These are phyloP conservation scores for Hoplodrina blanda DNA, from an alignment of 2,888 invertebrate genomes.

Conservation along the genomic window DNA sequence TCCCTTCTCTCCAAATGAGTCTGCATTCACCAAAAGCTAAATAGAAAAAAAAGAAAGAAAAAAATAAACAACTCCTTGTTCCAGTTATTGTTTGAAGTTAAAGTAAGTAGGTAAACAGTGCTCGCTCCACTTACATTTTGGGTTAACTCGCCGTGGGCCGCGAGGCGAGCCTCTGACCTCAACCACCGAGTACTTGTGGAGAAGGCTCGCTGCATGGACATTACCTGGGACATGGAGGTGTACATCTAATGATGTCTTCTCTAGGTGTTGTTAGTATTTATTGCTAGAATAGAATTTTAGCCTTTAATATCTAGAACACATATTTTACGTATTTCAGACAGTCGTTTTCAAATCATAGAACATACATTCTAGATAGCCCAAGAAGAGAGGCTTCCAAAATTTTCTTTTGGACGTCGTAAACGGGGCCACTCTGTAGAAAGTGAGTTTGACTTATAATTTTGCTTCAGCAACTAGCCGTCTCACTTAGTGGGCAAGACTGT, in stretches of 20 bases:
- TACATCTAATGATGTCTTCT: too few species aligned
- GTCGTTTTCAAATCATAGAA: too few species aligned
- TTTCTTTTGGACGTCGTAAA: too few species aligned
- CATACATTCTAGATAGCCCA: too few species aligned
- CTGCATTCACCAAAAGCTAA: slow-evolving; percentile 1
- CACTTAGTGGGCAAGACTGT: too few species aligned
- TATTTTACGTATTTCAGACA: too few species aligned
- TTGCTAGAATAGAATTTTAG: too few species aligned
- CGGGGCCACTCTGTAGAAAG: neutral
- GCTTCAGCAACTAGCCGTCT: neutral
- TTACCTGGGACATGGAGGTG: too few species aligned
- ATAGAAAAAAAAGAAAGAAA: slow-evolving; percentile 5
- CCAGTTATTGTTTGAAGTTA: slow-evolving; percentile 37
- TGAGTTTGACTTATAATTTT: neutral
- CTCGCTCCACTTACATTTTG: slow-evolving; percentile 63
- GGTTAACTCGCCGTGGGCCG: slow-evolving; percentile 38
- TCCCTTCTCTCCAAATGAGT: neutral
- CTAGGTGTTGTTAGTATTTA: too few species aligned
- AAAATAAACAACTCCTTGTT: slow-evolving; percentile 49
- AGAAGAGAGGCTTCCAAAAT: too few species aligned
- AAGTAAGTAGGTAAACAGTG: slow-evolving; percentile 48
- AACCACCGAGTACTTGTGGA: neutral
- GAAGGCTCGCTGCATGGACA: neutral
- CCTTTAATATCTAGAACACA: too few species aligned
- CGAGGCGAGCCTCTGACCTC: slow-evolving; percentile 44